Percentiles rank a stretch among this genome's conserved stretches.
Evolutionary conservation across 2,888 invertebrate genomes (phyloP).

Genomic region (Erpobdella octoculata): DNA sequence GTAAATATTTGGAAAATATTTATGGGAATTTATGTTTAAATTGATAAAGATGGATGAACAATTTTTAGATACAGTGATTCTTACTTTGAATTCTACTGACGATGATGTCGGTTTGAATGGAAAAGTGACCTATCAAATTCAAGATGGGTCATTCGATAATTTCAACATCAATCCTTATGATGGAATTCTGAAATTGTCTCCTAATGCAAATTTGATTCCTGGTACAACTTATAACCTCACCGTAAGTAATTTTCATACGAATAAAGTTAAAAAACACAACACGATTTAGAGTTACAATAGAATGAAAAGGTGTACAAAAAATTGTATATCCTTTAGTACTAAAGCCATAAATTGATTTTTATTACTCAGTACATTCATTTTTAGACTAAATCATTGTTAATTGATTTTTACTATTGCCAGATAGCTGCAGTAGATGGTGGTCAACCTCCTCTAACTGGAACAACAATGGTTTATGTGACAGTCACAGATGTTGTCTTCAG

Average conservation of each 20-base stretch:
- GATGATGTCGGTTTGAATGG: conserved; percentile 3
- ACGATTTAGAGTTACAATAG: not conserved
- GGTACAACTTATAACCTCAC: conserved; percentile 7
- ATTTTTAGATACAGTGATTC: not conserved
- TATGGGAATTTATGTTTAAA: too few species aligned
- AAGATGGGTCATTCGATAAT: not conserved
- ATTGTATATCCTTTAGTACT: not conserved
- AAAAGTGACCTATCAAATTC: not conserved
- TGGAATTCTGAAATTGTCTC: not conserved
- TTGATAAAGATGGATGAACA: too few species aligned
- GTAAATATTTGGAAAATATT: too few species aligned
- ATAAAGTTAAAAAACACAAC: not conserved
- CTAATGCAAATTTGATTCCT: not conserved
- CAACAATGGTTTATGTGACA: conserved; percentile 60
- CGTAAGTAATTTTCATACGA: not conserved
- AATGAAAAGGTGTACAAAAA: not conserved
- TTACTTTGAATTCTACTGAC: conserved; percentile 4
- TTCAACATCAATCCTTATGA: not conserved
- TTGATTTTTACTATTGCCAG: too few species aligned
- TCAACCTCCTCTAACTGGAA: conserved; percentile 66
- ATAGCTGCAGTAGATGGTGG: conserved; percentile 60
- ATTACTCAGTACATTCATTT: too few species aligned
- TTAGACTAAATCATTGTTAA: too few species aligned
- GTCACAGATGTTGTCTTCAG: conserved; percentile 51
- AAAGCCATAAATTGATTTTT: too few species aligned